Evolutionary conservation across 2,888 invertebrate species (phyloP).

Genomic region (Mythimna albipuncta): DNA sequence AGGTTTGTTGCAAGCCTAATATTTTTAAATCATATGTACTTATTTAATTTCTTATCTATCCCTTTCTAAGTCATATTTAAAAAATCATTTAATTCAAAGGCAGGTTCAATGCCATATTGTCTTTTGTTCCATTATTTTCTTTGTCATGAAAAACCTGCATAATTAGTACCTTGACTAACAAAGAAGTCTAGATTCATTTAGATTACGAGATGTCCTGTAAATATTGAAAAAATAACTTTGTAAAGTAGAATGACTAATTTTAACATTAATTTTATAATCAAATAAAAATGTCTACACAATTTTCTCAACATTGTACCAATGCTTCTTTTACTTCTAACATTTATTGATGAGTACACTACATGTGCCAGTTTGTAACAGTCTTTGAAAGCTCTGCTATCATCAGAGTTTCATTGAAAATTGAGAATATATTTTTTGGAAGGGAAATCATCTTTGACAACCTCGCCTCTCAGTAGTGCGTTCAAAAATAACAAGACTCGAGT

Average conservation of each 20-base stretch:
- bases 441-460: too few species aligned
- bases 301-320: neutral
- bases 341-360: too few species aligned
- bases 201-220: neutral
- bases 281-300: neutral
- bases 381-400: neutral
- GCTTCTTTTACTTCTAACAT: neutral
- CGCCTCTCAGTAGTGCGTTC: too few species aligned
- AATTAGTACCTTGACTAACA: neutral
- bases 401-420: too few species aligned
- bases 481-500: too few species aligned
- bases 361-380: too few species aligned
- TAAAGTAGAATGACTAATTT: neutral
- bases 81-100: neutral
- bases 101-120: neutral
- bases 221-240: neutral
- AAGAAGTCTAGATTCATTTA: neutral
- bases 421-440: too few species aligned
- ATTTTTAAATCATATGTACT: neutral
- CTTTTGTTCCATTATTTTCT: constrained; percentile 5
- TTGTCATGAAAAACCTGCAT: constrained; percentile 1
- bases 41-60: neutral
- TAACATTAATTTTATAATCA: neutral
- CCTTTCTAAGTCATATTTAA: neutral
- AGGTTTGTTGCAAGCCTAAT: neutral